phyloP scores from a whole-genome alignment of 2,888 invertebrate genomes.

The Amphipyra tragopoginis region DNA sequence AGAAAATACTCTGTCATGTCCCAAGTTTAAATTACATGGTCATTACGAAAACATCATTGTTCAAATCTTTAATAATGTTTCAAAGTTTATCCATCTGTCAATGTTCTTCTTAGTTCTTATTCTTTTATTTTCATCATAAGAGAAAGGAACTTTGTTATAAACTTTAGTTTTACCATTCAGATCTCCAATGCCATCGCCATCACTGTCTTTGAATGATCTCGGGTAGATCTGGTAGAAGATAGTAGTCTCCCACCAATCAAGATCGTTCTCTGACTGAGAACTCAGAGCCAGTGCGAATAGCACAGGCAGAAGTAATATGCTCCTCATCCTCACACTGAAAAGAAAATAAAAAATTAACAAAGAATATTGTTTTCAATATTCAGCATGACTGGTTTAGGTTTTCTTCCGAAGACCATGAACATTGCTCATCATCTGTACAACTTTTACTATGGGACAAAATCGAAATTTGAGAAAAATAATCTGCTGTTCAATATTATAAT shows the following conservation, averaged over 20 bases:
- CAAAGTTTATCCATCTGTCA: no score
- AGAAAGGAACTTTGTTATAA: background rate
- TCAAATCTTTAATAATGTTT: background rate
- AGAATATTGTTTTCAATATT: background rate
- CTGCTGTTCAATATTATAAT: no score
- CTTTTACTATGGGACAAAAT: no score
- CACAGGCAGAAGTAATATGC: constrained; percentile 64
- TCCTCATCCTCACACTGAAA: constrained; percentile 55
- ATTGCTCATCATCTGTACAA: no score
- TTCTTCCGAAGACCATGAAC: no score
- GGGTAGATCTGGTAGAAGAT: constrained; percentile 95
- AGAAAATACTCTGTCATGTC: background rate
- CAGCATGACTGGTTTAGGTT: no score
- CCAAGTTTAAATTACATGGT: background rate
- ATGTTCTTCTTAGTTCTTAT: no score
- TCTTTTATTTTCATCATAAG: no score
- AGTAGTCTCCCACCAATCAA: constrained; percentile 94
- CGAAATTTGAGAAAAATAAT: no score
- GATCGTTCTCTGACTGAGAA: constrained; percentile 62
- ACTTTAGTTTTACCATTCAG: constrained; percentile 83
- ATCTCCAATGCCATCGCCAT: constrained; percentile 93
- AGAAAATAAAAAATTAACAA: background rate
- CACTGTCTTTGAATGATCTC: constrained; percentile 94
- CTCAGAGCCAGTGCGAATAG: constrained; percentile 63
- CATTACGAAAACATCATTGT: background rate